Base-by-base conservation (phyloP, 2,888 invertebrate genomes). In the Sicus ferrugineus region DNA sequence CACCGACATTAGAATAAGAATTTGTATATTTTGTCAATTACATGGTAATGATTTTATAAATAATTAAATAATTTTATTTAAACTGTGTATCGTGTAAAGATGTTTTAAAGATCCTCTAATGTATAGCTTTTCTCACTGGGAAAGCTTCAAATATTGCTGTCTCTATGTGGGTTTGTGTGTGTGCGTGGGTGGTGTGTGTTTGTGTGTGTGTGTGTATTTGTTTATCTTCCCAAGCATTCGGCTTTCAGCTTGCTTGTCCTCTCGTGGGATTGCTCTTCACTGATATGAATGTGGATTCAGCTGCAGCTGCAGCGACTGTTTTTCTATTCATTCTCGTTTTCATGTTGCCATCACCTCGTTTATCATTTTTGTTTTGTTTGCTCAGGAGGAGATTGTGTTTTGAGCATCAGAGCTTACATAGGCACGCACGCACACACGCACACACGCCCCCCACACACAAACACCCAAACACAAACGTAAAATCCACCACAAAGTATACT, bases 291-390 rank as follows among this genome's bases (percentile, higher is more conserved):
- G 72, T 72, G 69, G 67, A 72, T 69, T 63, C 72, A 72, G 70
- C 69, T 72, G 72, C 69, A 65, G 28, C 65, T 66, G 56, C 62
- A 63, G 46, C 38, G 48, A 52, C 67, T 50, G 46, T 31, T 64
- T 46, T 64, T 59, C 30, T 38, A 56, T 59, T 48, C 67, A 52
- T 66, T 59, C 63, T 28, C 50, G 52, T 1, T 26, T 28, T 7
- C 26, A 9, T 26, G 54, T 28, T 54, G 42, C 54, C 26, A 26
- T 26, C 61, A 42, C 58, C 69, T 59, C 64, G 69, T 73, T 73
- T 73, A 73, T 73, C 73, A 68, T 61, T 64, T 71, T 73, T 71
- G 63, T 63, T 68, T 67, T 71, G 73, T 73, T 73, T 73, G 68
- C 63, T 62, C 73, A 71, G 73, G 46, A 71, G 73, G 46, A 73